Evolutionary conservation across 2,797 vertebrate genomes (phyloP).

Genomic region (Tolypeutes matacus): DNA sequence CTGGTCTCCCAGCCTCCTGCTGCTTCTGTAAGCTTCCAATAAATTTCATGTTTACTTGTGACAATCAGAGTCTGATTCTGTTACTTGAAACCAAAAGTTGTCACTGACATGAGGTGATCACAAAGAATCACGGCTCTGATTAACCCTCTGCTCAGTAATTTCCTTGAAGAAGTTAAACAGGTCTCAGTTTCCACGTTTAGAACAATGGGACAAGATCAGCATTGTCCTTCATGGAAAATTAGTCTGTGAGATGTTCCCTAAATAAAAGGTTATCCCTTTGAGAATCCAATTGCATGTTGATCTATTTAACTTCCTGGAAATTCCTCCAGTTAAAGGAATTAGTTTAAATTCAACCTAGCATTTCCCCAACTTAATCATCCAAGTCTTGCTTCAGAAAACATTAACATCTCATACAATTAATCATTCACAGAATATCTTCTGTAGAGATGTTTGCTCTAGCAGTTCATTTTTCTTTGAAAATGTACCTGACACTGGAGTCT

Average conservation of each 20-base stretch:
- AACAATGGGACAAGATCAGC: not conserved
- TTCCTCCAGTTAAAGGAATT: conserved; percentile 32
- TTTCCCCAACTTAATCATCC: conserved; percentile 46
- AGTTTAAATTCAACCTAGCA: conserved; percentile 54
- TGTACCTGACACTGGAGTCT: not conserved
- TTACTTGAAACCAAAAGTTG: conserved; percentile 55
- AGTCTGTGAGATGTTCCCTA: not conserved
- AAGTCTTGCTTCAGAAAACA: conserved; percentile 59
- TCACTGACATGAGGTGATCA: not conserved
- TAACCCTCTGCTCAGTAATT: not conserved
- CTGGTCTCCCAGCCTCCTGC: not conserved
- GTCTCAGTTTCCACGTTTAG: conserved; percentile 37
- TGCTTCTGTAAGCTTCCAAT: conserved; percentile 33
- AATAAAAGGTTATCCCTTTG: conserved; percentile 47
- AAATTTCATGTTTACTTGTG: not conserved
- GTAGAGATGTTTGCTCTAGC: not conserved
- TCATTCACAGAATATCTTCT: conserved; percentile 38
- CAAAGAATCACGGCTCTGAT: conserved; percentile 45
- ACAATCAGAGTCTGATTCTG: not conserved
- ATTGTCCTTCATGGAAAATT: not conserved
- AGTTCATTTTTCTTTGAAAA: conserved; percentile 30
- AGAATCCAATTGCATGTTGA: not conserved
- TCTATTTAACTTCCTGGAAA: conserved; percentile 45
- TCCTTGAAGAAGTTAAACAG: not conserved
- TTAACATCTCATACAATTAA: conserved; percentile 29